Percentiles rank a stretch among this genome's conserved stretches.
phyloP scores from a whole-genome alignment of 2,797 vertebrate species.

The Sebastes steindachneri region DNA sequence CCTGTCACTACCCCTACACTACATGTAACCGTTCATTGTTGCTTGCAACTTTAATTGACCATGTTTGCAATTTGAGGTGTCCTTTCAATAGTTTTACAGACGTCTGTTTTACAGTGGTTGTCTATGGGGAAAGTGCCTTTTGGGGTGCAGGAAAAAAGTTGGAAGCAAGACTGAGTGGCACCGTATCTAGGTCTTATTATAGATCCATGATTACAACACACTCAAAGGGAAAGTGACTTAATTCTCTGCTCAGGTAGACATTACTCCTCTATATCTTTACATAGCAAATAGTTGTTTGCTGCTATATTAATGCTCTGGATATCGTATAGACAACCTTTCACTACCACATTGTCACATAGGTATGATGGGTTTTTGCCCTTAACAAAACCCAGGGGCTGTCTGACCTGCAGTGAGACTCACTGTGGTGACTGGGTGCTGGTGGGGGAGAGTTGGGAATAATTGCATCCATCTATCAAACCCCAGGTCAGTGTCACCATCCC shows the following conservation, averaged over 20 bases:
- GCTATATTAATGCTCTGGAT: background rate
- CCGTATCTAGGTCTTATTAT: too few species aligned
- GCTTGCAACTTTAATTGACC: too few species aligned
- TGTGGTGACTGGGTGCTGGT: conserved; percentile 28
- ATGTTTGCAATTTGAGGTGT: too few species aligned
- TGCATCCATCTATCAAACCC: conserved; percentile 70
- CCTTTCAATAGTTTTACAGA: too few species aligned
- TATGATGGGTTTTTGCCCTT: background rate
- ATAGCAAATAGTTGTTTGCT: background rate
- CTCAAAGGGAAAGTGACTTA: background rate
- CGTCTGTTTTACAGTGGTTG: too few species aligned
- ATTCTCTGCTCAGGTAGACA: background rate
- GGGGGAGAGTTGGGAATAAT: conserved; percentile 54
- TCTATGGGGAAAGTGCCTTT: too few species aligned
- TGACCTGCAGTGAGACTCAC: conserved; percentile 7
- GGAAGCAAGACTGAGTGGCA: too few species aligned
- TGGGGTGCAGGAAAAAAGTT: too few species aligned
- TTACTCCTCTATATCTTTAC: background rate
- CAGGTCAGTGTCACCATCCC: conserved; percentile 64
- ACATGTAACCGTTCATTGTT: too few species aligned
- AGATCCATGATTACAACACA: background rate
- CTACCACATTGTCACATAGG: background rate
- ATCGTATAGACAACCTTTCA: background rate
- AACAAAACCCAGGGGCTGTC: conserved; percentile 1
- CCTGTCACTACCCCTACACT: too few species aligned